These are phyloP conservation scores for Pseudolaguvia tuberculata DNA, from an alignment of 2,113 vertebrate species.

Conservation along the genomic window DNA sequence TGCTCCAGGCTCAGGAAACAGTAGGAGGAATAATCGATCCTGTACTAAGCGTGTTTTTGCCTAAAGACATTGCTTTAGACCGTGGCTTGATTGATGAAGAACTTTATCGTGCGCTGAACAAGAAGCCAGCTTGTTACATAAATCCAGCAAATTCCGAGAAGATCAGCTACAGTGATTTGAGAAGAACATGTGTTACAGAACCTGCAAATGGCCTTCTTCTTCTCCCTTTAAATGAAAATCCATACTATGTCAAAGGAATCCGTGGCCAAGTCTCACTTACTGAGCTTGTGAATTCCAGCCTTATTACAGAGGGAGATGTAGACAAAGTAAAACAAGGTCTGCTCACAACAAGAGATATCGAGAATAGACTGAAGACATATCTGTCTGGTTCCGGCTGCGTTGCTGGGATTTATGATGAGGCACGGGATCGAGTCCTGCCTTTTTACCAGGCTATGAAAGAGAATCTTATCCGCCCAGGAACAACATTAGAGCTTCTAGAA, in stretches of 20 bases:
- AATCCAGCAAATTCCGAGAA: conserved; percentile 80
- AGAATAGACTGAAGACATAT: conserved; percentile 82
- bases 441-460: conserved; percentile 96
- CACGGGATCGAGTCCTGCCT: conserved; percentile 82
- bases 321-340: conserved; percentile 71
- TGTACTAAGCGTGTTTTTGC: conserved; percentile 84
- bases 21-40: conserved; percentile 89
- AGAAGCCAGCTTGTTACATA: conserved; percentile 81
- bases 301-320: conserved; percentile 75
- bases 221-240: conserved; percentile 72
- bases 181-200: conserved; percentile 78
- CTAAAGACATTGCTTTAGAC: conserved; percentile 83
- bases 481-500: conserved; percentile 91
- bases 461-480: conserved; percentile 86
- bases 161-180: conserved; percentile 80
- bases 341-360: conserved; percentile 79
- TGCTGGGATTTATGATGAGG: conserved; percentile 93
- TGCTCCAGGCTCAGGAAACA: conserved; percentile 87
- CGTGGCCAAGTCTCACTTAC: conserved; percentile 72
- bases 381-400: conserved; percentile 89
- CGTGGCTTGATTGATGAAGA: conserved; percentile 88
- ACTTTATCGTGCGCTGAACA: conserved; percentile 80
- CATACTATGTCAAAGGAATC: conserved; percentile 80
- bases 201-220: conserved; percentile 81
- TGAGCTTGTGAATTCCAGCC: conserved; percentile 73